These are phyloP conservation scores for Polypterus senegalus DNA, from an alignment of 2,113 vertebrate genomes.

Conservation along the genomic window DNA sequence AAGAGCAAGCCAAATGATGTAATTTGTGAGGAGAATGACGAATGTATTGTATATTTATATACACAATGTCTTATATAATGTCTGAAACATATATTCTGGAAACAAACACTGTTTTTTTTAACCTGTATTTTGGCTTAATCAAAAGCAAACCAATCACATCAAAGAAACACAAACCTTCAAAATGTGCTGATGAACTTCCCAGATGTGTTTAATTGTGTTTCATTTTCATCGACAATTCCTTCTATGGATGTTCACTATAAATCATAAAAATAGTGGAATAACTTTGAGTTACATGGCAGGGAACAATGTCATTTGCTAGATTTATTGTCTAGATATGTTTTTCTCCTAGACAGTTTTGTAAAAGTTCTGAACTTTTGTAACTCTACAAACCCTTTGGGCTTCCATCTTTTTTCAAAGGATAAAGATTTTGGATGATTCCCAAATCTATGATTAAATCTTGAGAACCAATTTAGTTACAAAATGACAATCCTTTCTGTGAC, in stretches of 20 bases:
- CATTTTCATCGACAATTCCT: constrained; percentile 47
- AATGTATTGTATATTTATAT: no score
- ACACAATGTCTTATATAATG: no score
- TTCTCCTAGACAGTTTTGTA: constrained; percentile 22
- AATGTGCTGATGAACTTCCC: constrained; percentile 34
- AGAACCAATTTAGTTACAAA: no score
- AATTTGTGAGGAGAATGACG: no score
- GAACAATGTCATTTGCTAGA: constrained; percentile 40
- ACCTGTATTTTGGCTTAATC: no score
- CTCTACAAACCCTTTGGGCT: constrained; percentile 38
- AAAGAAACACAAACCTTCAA: constrained; percentile 32
- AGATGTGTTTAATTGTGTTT: constrained; percentile 46
- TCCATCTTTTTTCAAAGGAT: constrained; percentile 38
- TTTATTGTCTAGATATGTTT: constrained; percentile 41
- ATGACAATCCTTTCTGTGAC: no score
- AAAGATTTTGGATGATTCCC: constrained; percentile 6
- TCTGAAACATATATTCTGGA: no score
- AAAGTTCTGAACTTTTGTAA: constrained; percentile 35
- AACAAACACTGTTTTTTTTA: no score
- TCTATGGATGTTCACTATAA: constrained; percentile 46
- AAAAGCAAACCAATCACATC: constrained; percentile 30
- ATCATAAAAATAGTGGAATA: constrained; percentile 33
- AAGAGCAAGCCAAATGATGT: no score
- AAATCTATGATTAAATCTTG: no score
- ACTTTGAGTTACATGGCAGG: constrained; percentile 29